Conservation (phyloP, 2,888 invertebrate genomes). For the Diarsia rubi region DNA sequence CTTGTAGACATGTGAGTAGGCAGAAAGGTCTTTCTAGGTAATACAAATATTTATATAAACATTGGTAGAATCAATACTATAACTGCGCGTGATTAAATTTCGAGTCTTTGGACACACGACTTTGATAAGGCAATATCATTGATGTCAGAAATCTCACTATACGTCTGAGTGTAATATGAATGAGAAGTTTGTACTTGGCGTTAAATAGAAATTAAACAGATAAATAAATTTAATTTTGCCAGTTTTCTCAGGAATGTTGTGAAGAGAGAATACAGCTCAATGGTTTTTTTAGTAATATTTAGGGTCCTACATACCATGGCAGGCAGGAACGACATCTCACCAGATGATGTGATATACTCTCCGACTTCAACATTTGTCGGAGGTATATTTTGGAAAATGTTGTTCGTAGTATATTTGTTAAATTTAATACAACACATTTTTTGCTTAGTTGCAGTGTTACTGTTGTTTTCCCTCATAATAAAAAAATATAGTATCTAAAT, state of each 20-base stretch:
- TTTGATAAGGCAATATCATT: slow-evolving; percentile 34
- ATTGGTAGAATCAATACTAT: slow-evolving; percentile 28
- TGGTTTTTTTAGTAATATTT: neutral
- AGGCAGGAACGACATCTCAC: neutral
- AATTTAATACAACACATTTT: too few relatives aligned
- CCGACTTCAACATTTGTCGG: neutral
- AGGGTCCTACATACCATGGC: neutral
- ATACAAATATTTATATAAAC: slow-evolving; percentile 33
- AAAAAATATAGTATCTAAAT: neutral
- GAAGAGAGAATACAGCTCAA: neutral
- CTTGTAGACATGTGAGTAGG: slow-evolving; percentile 13
- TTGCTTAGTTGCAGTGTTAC: too few relatives aligned
- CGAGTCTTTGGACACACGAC: slow-evolving; percentile 28
- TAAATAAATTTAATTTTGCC: too few relatives aligned
- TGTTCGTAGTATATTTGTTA: too few relatives aligned
- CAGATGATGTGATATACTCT: neutral
- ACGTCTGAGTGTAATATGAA: neutral
- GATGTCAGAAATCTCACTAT: slow-evolving; percentile 17
- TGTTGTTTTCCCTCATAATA: too few relatives aligned
- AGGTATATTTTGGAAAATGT: too few relatives aligned
- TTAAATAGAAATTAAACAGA: neutral
- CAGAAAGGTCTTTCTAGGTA: slow-evolving; percentile 25
- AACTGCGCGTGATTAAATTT: slow-evolving; percentile 26
- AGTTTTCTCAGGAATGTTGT: too few relatives aligned
- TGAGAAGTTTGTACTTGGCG: neutral